Base-by-base conservation (phyloP, 2,797 vertebrate species). In the Odontamblyopus lacepedii region DNA sequence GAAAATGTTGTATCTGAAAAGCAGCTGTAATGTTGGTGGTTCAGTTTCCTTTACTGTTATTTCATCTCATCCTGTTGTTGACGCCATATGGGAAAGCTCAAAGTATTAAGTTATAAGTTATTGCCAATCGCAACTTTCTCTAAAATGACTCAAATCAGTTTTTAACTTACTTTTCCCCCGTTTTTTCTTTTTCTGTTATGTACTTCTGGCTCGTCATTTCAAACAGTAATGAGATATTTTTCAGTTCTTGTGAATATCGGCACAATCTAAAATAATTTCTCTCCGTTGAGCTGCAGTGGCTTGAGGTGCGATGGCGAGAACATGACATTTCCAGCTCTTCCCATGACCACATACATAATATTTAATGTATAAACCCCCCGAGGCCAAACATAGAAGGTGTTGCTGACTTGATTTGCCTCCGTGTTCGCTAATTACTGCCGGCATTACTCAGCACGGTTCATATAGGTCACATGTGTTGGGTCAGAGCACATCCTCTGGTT, bases 381-480 rank as follows among this genome's bases (percentile, higher is more conserved):
- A 2, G 19, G 32, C 19, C 1, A 38, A 38, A 35, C 50, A 55
- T 68, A 8, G 53, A 35, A 68, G 53, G 66, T 56, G 66, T 68
- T 51, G 27, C 9, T 67, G 27, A 38, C 57, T 29, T 50, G 1
- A 13, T 1, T 15, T 16, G 53, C 51, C 66, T 56, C 32, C 6
- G 30, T 51, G 30, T 6, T 35, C 29, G 13, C 48, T 67, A 53
- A 68, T 68, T 68, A 38, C 59, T 67, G 69, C 55, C 69, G 56
- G 5, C 12, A 61, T 76, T 26, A 51, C 56, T 30, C 50, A 8
- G 61, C 71, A n/a, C 26, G 41, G 72, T 70, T 73, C 30, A 30
- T 65, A 70, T 16, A 38, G 78, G 76, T 83, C 75, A 72, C 5
- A 63, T 69, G 76, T 81, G 72, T 16, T 67, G 72, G 89, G 77